Conservation (phyloP, 2,888 invertebrate species). For the Adelognathus sp. region DNA sequence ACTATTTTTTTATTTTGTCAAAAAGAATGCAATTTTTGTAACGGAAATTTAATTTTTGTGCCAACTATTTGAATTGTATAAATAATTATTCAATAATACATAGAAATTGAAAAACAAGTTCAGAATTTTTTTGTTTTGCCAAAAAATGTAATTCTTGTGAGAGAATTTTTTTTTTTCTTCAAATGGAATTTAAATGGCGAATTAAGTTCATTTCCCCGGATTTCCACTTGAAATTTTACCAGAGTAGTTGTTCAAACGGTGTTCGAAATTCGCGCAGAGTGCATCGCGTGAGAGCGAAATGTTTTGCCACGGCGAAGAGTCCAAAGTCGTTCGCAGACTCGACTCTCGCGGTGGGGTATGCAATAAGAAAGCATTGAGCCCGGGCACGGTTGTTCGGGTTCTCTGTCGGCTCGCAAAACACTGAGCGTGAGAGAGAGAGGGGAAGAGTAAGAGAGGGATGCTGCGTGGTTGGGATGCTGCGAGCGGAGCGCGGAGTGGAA, state of each 20-base stretch:
- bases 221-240: neutral
- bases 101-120: too few relatives aligned
- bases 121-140: neutral
- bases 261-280: neutral
- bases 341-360: constrained; percentile 64
- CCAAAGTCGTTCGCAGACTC: neutral
- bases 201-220: neutral
- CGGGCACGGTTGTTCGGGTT: neutral
- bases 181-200: neutral
- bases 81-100: too few relatives aligned
- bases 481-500: constrained; percentile 65
- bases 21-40: too few relatives aligned
- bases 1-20: too few relatives aligned
- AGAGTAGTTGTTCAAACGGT: neutral
- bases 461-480: constrained; percentile 69
- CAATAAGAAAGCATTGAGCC: constrained; percentile 53
- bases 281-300: neutral
- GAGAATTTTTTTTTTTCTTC: neutral
- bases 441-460: neutral
- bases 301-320: neutral
- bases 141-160: neutral
- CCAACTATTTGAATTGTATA: too few relatives aligned
- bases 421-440: neutral
- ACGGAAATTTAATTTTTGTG: too few relatives aligned
- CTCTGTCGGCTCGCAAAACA: neutral